Evolutionary conservation across 2,797 vertebrate species (phyloP), one percentile per base, ranked within the genome.

Genomic region (Gymnoscopelus braueri): DNA sequence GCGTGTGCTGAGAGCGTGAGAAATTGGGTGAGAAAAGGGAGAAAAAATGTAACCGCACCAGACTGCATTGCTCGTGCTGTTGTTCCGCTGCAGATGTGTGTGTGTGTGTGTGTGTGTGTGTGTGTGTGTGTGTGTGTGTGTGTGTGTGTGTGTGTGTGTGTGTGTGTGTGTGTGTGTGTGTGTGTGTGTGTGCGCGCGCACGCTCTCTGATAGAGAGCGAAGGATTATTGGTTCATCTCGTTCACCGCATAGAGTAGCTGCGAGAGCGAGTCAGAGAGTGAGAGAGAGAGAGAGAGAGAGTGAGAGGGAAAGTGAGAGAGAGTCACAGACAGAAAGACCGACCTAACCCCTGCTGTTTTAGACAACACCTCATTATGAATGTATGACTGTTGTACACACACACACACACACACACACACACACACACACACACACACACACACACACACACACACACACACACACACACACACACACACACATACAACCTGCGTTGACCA

Each of bases 381-480:
- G 10, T 8, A 39, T 39, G 39, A 44, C 8, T 44, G 32, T 7
- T 29, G 26, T 19, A 47, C 50, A 14, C 4, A 35, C 14, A 23
- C 5, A 56, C 12, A 75, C 60, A 35, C 57, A 59, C 1, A 59
- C 29, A 35, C 29, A 59, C 58, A 60, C 5, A 44, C 50, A 52
- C 5, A 52, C 7, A 3, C 47, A 48, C 13, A 10, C 58, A 60
- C 24, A 19, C 29, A 3, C 29, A 6, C 63, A 58, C 71, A 63
- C 51, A 63, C 59, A 54, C 8, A 66, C 62, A 80, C 19, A 19
- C 19, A 19, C 19, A 19, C 19, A 39, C 29, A 59, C 56, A 39
- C 29, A 59, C 12, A 29, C 24, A 59, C 10, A 39, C 7, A n/a
- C 29, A 15, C 32, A 35, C 32, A 60, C 57, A 44, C 14, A 60